A percentile compares a stretch with the other conserved stretches of the same genome.
Conservation (phyloP, 2,113 vertebrate species). For the Noturus placidus region DNA sequence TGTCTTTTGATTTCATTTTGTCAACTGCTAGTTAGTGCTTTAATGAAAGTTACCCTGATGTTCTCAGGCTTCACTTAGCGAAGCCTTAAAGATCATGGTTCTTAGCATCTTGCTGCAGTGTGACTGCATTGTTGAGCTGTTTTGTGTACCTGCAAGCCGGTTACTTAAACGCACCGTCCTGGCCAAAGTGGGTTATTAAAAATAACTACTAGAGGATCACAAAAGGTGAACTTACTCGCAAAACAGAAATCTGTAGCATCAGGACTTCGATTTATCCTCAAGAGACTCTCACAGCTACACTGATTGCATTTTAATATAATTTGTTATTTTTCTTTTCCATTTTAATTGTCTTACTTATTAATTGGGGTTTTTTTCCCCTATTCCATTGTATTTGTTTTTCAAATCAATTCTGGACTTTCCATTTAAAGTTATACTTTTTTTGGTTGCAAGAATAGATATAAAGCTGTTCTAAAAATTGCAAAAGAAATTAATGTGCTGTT, state of each 20-base stretch:
- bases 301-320: slow-evolving; percentile 2
- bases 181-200: slow-evolving; percentile 81
- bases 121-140: slow-evolving; percentile 59
- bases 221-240: slow-evolving; percentile 65
- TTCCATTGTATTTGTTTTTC: background rate
- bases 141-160: slow-evolving; percentile 74
- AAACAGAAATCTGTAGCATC: slow-evolving; percentile 43
- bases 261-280: slow-evolving; percentile 31
- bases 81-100: slow-evolving; percentile 37
- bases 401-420: background rate
- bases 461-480: background rate
- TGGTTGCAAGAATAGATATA: background rate
- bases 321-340: background rate
- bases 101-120: slow-evolving; percentile 45
- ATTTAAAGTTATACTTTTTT: background rate
- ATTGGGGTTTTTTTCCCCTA: background rate
- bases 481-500: background rate
- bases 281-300: background rate
- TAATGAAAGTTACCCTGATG: slow-evolving; percentile 46
- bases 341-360: background rate
- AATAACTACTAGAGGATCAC: slow-evolving; percentile 76
- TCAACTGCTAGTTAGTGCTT: slow-evolving; percentile 52
- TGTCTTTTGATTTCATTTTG: background rate
- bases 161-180: slow-evolving; percentile 76
- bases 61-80: slow-evolving; percentile 27